Conservation (phyloP, 2,888 invertebrate genomes). For the Notodonta dromedarius region DNA sequence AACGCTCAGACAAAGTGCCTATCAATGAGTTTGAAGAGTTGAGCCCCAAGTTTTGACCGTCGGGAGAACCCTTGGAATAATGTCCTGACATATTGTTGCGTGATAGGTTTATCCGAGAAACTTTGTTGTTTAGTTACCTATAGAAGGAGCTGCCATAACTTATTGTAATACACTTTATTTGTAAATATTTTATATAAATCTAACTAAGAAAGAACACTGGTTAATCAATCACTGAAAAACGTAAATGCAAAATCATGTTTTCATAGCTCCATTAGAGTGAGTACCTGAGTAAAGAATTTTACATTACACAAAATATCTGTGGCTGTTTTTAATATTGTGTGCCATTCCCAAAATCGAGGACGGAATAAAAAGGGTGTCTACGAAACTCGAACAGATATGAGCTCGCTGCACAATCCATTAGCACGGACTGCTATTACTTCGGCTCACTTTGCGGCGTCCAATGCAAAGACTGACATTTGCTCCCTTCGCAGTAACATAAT, state of each 20-base stretch:
- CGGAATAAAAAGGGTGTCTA: neutral
- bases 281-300: neutral
- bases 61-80: slow-evolving; percentile 59
- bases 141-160: slow-evolving; percentile 1
- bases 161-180: neutral
- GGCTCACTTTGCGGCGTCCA: slow-evolving; percentile 2
- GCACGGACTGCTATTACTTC: neutral
- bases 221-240: no score
- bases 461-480: slow-evolving; percentile 1
- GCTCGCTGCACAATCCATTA: slow-evolving; percentile 1
- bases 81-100: slow-evolving; percentile 54
- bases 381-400: neutral
- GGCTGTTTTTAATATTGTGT: neutral
- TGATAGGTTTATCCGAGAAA: slow-evolving; percentile 39
- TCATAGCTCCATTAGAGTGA: no score
- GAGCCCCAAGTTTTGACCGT: slow-evolving; percentile 58
- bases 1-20: slow-evolving; percentile 43
- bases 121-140: slow-evolving; percentile 36
- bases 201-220: no score
- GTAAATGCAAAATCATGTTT: no score
- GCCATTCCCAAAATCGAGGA: neutral
- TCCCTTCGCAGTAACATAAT: neutral
- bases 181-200: neutral
- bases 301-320: neutral
- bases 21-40: slow-evolving; percentile 64